These are phyloP conservation scores for Lobophora halterata DNA, from an alignment of 2,888 invertebrate genomes.

Conservation along the genomic window DNA sequence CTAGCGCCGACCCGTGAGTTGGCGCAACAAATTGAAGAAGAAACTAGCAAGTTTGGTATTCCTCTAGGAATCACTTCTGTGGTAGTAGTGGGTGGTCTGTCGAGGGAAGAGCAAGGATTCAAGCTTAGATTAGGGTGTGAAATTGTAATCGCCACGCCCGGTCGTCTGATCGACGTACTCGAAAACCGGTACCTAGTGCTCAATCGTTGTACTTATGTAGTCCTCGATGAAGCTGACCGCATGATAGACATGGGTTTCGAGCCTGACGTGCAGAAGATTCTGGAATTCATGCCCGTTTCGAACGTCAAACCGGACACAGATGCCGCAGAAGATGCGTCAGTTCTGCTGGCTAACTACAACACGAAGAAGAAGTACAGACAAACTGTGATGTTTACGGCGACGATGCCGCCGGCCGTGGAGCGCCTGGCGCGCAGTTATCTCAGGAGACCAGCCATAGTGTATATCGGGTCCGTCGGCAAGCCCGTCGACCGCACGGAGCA, in stretches of 20 bases:
- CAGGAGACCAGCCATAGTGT: constrained; percentile 97
- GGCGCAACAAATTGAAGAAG: constrained; percentile 99
- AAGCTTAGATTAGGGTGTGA: constrained; percentile 98
- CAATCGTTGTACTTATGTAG: constrained; percentile 98
- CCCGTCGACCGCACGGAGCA: constrained; percentile 99
- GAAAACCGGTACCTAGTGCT: constrained; percentile 98
- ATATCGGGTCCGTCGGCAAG: constrained; percentile 97
- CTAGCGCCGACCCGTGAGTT: constrained; percentile 99
- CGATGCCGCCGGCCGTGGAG: constrained; percentile 99
- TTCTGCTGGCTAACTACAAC: constrained; percentile 95
- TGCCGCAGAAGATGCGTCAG: constrained; percentile 96
- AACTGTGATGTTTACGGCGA: constrained; percentile 99
- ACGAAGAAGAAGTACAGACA: constrained; percentile 98
- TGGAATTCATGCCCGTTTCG: constrained; percentile 98
- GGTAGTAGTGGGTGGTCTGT: constrained; percentile 98
- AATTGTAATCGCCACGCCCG: constrained; percentile 99
- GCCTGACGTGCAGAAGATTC: constrained; percentile 97
- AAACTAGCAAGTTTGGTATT: constrained; percentile 97
- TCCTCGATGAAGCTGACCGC: constrained; percentile 97
- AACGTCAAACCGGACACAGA: constrained; percentile 99
- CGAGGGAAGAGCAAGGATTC: constrained; percentile 99
- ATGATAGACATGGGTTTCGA: constrained; percentile 99
- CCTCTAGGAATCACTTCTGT: constrained; percentile 96
- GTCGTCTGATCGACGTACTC: constrained; percentile 98
- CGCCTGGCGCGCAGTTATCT: constrained; percentile 96